A percentile compares a stretch with the other conserved stretches of the same genome.
These are phyloP conservation scores for Lasius fuliginosus DNA, from an alignment of 2,888 invertebrate species.

Conservation along the genomic window DNA sequence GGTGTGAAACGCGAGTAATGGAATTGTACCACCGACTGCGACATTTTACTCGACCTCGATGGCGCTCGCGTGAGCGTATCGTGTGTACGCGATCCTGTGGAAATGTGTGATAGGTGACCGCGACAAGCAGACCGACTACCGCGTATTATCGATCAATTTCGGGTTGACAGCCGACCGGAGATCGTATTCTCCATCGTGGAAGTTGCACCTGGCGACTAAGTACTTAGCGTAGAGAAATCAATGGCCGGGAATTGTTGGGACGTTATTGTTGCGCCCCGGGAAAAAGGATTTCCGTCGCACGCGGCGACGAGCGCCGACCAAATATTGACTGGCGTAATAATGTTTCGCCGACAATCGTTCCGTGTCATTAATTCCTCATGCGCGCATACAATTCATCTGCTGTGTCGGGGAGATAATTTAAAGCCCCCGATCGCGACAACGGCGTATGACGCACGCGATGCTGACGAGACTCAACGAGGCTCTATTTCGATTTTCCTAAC, in stretches of 20 bases:
- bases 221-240: constrained; percentile 44
- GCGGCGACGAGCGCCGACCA: constrained; percentile 56
- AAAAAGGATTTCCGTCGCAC: constrained; percentile 55
- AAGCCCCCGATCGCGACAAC: constrained; percentile 14
- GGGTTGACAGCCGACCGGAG: constrained; percentile 33
- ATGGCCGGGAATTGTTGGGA: constrained; percentile 42
- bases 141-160: constrained; percentile 66
- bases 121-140: constrained; percentile 31
- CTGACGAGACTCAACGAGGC: constrained; percentile 14
- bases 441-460: neutral
- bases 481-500: neutral
- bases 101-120: neutral
- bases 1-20: constrained; percentile 66
- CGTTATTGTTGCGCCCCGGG: constrained; percentile 57
- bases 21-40: constrained; percentile 62
- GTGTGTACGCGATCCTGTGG: constrained; percentile 33
- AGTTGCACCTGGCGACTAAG: constrained; percentile 34
- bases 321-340: constrained; percentile 71
- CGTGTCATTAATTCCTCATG: constrained; percentile 67
- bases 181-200: constrained; percentile 24
- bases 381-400: constrained; percentile 23
- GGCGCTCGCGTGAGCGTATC: constrained; percentile 10
- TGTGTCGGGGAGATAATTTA: constrained; percentile 11
- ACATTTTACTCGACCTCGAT: constrained; percentile 59
- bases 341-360: constrained; percentile 58